A percentile compares a stretch with the other conserved stretches of the same genome.
These are phyloP conservation scores for Panopea generosa DNA, from an alignment of 2,888 invertebrate species.

Conservation along the genomic window DNA sequence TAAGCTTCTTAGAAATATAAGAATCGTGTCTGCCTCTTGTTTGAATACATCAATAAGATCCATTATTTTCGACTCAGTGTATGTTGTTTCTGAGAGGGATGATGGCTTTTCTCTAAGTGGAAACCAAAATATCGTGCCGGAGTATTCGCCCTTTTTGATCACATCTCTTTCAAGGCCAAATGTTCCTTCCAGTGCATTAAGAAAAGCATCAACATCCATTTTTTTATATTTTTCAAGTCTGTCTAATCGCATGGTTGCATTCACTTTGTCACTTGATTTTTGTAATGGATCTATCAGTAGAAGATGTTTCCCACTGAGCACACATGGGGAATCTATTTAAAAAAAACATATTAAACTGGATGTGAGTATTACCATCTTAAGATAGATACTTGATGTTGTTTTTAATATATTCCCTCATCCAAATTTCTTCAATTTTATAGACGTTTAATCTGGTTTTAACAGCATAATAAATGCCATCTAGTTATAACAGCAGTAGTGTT, in stretches of 20 bases:
- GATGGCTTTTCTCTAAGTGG: constrained; percentile 74
- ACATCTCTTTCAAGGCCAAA: constrained; percentile 63
- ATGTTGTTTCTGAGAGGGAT: constrained; percentile 71
- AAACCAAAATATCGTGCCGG: constrained; percentile 80
- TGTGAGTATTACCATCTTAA: no score
- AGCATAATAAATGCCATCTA: no score
- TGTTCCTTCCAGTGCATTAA: constrained; percentile 60
- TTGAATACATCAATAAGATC: constrained; percentile 74
- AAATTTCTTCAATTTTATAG: no score
- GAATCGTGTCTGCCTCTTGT: constrained; percentile 71
- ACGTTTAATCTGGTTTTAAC: no score
- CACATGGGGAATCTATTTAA: constrained; percentile 49
- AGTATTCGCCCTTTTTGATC: constrained; percentile 53
- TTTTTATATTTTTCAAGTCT: constrained; percentile 23
- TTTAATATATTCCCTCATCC: no score
- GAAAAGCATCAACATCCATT: constrained; percentile 16
- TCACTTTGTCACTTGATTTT: constrained; percentile 33
- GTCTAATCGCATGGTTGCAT: constrained; percentile 27
- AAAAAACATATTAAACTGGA: background rate
- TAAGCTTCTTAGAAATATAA: constrained; percentile 78
- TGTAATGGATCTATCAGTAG: constrained; percentile 55
- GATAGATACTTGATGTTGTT: no score
- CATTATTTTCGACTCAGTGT: constrained; percentile 65
- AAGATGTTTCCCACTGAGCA: constrained; percentile 48
- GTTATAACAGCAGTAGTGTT: no score